A percentile compares a stretch with the other conserved stretches of the same genome.
phyloP scores from a whole-genome alignment of 2,888 invertebrate species.

The Apocheima hispidaria region DNA sequence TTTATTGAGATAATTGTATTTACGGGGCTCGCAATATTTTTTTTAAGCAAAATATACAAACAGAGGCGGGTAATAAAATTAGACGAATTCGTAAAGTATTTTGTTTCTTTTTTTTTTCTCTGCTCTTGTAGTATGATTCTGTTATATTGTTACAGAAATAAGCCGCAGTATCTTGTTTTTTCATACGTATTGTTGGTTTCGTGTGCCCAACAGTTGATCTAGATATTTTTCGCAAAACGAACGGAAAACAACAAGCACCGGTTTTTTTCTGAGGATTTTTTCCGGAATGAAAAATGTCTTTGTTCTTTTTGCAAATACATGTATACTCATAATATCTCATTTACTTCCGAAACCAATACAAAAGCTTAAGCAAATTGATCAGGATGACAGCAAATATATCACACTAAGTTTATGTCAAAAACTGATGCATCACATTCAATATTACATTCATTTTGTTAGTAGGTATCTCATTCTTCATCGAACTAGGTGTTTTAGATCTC shows the following conservation, averaged over 20 bases:
- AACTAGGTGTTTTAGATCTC: slow-evolving; percentile 35
- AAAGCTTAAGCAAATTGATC: no score
- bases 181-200: neutral
- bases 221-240: no score
- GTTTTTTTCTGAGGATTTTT: no score
- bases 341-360: no score
- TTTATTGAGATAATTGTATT: slow-evolving; percentile 39
- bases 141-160: slow-evolving; percentile 2
- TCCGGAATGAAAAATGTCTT: neutral
- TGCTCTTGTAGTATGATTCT: slow-evolving; percentile 2
- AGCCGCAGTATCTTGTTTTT: slow-evolving; percentile 5
- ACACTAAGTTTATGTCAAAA: no score
- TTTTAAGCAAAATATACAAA: slow-evolving; percentile 23
- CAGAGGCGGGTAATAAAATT: slow-evolving; percentile 30
- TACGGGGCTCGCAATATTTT: slow-evolving; percentile 26
- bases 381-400: no score
- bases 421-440: no score
- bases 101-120: slow-evolving; percentile 14
- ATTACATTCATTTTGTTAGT: no score
- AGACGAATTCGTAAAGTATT: slow-evolving; percentile 20
- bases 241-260: no score
- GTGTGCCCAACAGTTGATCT: no score
- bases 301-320: no score
- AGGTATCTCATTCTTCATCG: slow-evolving; percentile 4
- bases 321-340: no score